Conservation (phyloP, 2,113 vertebrate genomes). For the Chaenogobius annularis region DNA sequence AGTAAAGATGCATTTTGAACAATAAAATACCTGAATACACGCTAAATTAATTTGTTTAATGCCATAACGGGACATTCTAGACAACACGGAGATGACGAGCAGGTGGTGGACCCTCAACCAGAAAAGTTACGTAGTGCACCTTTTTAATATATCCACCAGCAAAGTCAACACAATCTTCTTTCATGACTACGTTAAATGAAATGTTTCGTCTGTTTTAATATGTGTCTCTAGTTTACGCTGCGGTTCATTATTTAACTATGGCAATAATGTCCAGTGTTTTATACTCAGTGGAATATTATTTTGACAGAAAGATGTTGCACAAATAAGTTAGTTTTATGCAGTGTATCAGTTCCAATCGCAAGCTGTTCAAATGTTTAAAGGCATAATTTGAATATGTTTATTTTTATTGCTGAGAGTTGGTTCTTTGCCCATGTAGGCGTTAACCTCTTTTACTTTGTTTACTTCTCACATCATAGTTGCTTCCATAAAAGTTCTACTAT, state of each 20-base stretch:
- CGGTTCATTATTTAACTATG: constrained; percentile 35
- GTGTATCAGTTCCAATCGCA: constrained; percentile 12
- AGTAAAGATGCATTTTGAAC: too few species aligned
- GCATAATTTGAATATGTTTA: not conserved
- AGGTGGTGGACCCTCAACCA: too few species aligned
- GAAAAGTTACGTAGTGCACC: too few species aligned
- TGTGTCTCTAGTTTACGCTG: constrained; percentile 17
- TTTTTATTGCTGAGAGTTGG: constrained; percentile 8
- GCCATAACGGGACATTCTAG: too few species aligned
- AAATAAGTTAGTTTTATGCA: constrained; percentile 18
- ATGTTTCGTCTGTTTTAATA: constrained; percentile 38
- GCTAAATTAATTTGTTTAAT: too few species aligned
- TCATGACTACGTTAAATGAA: constrained; percentile 36
- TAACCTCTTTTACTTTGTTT: not conserved
- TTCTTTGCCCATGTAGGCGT: not conserved
- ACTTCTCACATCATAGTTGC: not conserved
- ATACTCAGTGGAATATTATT: constrained; percentile 38
- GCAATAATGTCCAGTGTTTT: constrained; percentile 72
- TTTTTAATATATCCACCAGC: constrained; percentile 53
- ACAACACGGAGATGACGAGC: too few species aligned
- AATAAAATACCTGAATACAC: too few species aligned
- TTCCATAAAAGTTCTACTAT: too few species aligned
- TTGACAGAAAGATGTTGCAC: constrained; percentile 28
- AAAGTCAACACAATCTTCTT: constrained; percentile 49
- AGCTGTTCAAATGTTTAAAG: constrained; percentile 5